Percentiles rank a stretch among this genome's conserved stretches.
Evolutionary conservation across 2,888 invertebrate genomes (phyloP).

Genomic region (Tiliacea aurago): DNA sequence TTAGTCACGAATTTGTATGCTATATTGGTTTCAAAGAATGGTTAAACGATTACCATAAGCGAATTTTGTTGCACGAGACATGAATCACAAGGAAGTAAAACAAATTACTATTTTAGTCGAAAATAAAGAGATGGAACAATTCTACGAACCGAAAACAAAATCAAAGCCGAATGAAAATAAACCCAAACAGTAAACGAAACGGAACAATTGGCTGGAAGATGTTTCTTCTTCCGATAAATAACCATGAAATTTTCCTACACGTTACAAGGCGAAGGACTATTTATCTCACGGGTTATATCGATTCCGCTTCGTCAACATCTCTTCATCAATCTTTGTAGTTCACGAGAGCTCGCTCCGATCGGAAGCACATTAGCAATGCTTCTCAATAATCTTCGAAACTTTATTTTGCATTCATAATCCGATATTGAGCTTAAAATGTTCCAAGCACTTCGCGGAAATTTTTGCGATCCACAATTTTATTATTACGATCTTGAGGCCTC

Average conservation of each 20-base stretch:
- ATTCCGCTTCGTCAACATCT: constrained; percentile 54
- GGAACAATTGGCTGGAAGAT: constrained; percentile 33
- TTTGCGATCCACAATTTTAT: constrained; percentile 16
- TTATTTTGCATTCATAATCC: constrained; percentile 35
- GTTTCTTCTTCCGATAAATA: constrained; percentile 18
- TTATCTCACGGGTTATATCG: constrained; percentile 38
- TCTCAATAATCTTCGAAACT: constrained; percentile 20
- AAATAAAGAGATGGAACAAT: background rate
- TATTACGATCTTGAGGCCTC: constrained; percentile 8
- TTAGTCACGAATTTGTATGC: constrained; percentile 44
- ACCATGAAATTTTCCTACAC: constrained; percentile 39
- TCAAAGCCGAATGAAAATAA: constrained; percentile 11
- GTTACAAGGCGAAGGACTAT: constrained; percentile 29
- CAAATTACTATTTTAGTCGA: background rate
- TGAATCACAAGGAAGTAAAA: constrained; percentile 12
- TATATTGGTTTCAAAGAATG: constrained; percentile 32
- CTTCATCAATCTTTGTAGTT: constrained; percentile 56
- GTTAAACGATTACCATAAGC: constrained; percentile 3
- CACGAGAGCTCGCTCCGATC: constrained; percentile 29
- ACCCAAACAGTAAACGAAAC: constrained; percentile 8
- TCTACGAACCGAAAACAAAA: constrained; percentile 1
- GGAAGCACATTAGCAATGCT: constrained; percentile 40
- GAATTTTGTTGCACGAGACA: background rate
- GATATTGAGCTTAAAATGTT: constrained; percentile 16
- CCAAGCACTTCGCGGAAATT: background rate